These are phyloP conservation scores for Bothrops jararaca DNA, from an alignment of 2,113 vertebrate genomes.

Conservation along the genomic window DNA sequence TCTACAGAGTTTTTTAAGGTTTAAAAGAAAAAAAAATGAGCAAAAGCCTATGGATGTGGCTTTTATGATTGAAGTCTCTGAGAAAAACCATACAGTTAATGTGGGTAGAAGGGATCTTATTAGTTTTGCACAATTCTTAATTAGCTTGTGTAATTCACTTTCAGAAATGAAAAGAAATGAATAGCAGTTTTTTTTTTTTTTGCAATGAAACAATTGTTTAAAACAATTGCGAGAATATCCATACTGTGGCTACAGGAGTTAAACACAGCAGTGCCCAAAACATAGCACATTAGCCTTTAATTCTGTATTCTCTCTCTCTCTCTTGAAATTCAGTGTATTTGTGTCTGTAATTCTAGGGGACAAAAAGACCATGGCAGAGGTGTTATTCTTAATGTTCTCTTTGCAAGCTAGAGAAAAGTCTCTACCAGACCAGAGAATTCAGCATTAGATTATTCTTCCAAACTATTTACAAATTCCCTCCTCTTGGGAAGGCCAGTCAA, in stretches of 20 bases:
- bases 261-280: neutral
- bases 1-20: neutral
- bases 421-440: neutral
- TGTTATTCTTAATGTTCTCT: neutral
- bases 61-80: neutral
- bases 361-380: neutral
- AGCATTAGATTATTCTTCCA: neutral
- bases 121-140: constrained; percentile 12
- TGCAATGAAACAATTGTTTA: constrained; percentile 9
- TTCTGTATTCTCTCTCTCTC: neutral
- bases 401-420: neutral
- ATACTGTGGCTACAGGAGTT: neutral
- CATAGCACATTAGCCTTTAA: neutral
- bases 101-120: constrained; percentile 1
- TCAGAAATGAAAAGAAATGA: neutral
- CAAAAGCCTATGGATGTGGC: neutral
- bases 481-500: neutral
- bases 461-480: neutral
- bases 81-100: neutral
- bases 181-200: neutral
- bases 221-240: constrained; percentile 1
- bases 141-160: constrained; percentile 20
- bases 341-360: neutral
- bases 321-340: neutral
- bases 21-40: neutral